phyloP scores from a whole-genome alignment of 2,113 vertebrate species.

The Clinocottus analis region DNA sequence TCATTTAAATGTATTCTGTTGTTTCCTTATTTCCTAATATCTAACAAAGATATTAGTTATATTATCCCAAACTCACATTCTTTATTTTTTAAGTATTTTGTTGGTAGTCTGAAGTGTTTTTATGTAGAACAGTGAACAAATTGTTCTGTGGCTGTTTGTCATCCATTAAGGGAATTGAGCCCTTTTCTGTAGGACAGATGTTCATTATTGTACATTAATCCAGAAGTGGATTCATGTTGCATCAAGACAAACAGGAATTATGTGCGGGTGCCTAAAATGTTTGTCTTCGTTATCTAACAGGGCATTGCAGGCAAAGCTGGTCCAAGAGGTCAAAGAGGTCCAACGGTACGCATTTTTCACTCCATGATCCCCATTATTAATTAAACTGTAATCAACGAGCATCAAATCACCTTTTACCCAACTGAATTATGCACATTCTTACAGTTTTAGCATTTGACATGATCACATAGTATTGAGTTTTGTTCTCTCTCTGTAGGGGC shows the following conservation, averaged over 20 bases:
- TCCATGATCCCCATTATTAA: background rate
- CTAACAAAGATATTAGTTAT: background rate
- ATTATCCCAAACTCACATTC: background rate
- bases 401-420: background rate
- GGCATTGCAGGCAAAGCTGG: constrained; percentile 94
- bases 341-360: constrained; percentile 86
- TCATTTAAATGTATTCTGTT: background rate
- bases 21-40: background rate
- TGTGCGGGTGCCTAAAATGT: constrained; percentile 10
- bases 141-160: background rate
- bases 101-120: background rate
- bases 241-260: background rate
- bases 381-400: background rate
- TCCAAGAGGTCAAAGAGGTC: constrained; percentile 94
- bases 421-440: background rate
- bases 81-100: background rate
- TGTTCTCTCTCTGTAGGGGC: constrained; percentile 84
- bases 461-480: background rate
- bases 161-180: background rate
- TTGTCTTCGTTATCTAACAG: constrained; percentile 78
- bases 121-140: background rate
- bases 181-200: background rate
- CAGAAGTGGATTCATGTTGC: background rate
- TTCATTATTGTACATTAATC: too few relatives aligned
- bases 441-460: background rate